Conservation (phyloP, 1,140 invertebrate genomes). For the Thaumatotibia leucotreta region DNA sequence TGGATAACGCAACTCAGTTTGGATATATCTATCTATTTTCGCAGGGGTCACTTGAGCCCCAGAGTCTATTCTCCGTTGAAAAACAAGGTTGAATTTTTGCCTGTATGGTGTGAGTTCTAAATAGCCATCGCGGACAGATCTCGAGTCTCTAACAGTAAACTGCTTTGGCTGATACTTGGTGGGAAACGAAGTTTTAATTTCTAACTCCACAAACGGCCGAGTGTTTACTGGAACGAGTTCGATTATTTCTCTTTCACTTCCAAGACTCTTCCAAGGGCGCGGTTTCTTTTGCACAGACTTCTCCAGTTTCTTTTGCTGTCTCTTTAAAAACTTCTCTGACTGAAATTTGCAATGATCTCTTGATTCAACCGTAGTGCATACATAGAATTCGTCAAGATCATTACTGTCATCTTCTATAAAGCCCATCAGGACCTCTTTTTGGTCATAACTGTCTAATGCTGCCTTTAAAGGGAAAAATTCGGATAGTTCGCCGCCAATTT, state of each 20-base stretch:
- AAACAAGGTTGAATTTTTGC: conserved; percentile 78
- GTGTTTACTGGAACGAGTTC: conserved; percentile 71
- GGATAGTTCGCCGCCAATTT: conserved; percentile 70
- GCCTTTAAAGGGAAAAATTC: conserved; percentile 77
- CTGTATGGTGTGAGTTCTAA: conserved; percentile 78
- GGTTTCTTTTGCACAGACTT: conserved; percentile 79
- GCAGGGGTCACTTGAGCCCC: conserved; percentile 72
- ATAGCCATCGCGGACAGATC: conserved; percentile 81
- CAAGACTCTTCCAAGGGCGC: conserved; percentile 78
- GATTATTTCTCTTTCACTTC: conserved; percentile 81
- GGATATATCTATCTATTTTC: conserved; percentile 71
- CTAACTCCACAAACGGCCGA: conserved; percentile 79
- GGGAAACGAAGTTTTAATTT: conserved; percentile 80
- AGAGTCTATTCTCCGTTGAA: conserved; percentile 74
- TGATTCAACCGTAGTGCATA: conserved; percentile 81
- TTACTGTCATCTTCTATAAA: conserved; percentile 80
- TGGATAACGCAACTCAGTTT: conserved; percentile 81
- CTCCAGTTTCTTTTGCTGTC: conserved; percentile 78
- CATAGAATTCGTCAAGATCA: conserved; percentile 81
- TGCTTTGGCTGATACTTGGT: conserved; percentile 67
- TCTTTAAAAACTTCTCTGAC: conserved; percentile 62
- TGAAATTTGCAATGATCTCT: conserved; percentile 78
- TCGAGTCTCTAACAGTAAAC: conserved; percentile 71
- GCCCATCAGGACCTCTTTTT: conserved; percentile 80
- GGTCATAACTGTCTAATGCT: conserved; percentile 74